Conservation (phyloP, 2,888 invertebrate species). For the Elysia crispata region DNA sequence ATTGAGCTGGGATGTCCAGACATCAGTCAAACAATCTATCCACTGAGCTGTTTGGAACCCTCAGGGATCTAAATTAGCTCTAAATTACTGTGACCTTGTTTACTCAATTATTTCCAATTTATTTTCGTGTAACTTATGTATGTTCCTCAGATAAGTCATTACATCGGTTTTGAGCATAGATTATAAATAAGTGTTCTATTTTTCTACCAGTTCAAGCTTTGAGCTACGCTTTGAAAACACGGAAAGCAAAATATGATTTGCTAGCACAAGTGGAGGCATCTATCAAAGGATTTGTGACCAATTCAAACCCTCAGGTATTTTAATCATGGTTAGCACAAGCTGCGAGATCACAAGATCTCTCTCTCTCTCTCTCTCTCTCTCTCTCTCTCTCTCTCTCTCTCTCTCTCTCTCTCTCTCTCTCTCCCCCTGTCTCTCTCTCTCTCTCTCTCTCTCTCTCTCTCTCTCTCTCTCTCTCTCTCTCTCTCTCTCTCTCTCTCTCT, state of each 20-base stretch:
- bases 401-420: background rate
- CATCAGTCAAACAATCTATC: background rate
- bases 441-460: slow-evolving; percentile 9
- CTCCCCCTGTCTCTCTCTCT: too few species aligned
- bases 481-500: slow-evolving; percentile 9
- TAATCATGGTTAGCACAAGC: background rate
- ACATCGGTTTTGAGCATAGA: too few species aligned
- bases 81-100: too few species aligned
- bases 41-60: background rate
- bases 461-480: slow-evolving; percentile 9
- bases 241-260: slow-evolving; percentile 54
- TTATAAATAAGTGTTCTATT: too few species aligned
- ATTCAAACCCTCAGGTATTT: slow-evolving; percentile 33
- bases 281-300: slow-evolving; percentile 46
- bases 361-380: too few species aligned
- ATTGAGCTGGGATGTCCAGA: too few species aligned
- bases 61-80: background rate
- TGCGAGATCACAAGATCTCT: background rate
- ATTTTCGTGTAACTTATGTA: too few species aligned
- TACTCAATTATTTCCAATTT: too few species aligned
- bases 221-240: slow-evolving; percentile 42
- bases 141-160: too few species aligned
- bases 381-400: too few species aligned
- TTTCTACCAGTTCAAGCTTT: slow-evolving; percentile 32
- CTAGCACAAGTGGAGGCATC: slow-evolving; percentile 56